Base-by-base conservation (phyloP, 2,113 vertebrate genomes). In the Echinops telfairi region DNA sequence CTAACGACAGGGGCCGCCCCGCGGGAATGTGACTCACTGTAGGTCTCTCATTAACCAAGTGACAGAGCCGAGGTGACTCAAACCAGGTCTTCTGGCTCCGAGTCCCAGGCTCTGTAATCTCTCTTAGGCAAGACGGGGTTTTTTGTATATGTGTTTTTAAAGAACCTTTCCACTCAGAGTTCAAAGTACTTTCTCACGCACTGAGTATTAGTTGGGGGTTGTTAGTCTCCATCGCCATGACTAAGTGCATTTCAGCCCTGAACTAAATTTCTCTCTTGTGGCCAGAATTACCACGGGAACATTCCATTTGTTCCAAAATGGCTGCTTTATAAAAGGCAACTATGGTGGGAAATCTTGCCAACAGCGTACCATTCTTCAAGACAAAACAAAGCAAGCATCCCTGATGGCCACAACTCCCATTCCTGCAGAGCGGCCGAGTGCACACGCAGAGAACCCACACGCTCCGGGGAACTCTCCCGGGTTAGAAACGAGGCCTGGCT, bases 261-360 rank as follows among this genome's bases (percentile, higher is more conserved):
- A 29, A 47, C 62, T 43, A 90, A 93, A 89, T 77, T 89, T 92
- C 57, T 95, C 60, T 64, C 47, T 57, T 57, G 36, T 60, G 86
- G 90, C 90, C 95, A 92, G 31, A 88, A 91, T 93, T 76, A 90
- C 95, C 90, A 95, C n/a, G 70, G 80, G 82, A 91, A 94, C 94
- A 95, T 96, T 92, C 94, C 43, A 94, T 91, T 92, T 75, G 68
- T 36, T 93, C 91, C 92, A 93, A 95, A 95, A 92, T 75, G 93
- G 43, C 70, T 84, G 47, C 53, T 81, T 93, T 95, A 43, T 94
- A 86, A 94, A 95, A 9, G 47, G 47, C 47, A 53, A 95, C 88
- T 70, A 53, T 88, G 62, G 66, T 83, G 36, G 73, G 88, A 89
- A 94, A 93, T 6, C 12, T 83, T 70, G 78, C 94, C 86, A 95